These are phyloP conservation scores for Phenganax marumi DNA, from an alignment of 92 coral and sea anemone genomes.

Conservation along the genomic window DNA sequence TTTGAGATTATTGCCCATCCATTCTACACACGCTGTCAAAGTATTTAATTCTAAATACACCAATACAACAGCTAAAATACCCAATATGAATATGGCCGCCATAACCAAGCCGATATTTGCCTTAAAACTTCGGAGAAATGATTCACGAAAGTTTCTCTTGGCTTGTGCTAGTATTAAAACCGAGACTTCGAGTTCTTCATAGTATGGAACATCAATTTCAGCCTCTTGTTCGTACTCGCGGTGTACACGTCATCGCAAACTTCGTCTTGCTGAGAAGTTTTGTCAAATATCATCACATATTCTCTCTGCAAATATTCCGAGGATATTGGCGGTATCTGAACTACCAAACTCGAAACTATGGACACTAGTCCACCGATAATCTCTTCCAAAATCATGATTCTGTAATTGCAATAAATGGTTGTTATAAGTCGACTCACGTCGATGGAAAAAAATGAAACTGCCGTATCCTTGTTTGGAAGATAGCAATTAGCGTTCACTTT, in stretches of 20 bases:
- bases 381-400: not conserved
- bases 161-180: not conserved
- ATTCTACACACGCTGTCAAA: not conserved
- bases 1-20: not conserved
- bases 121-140: not conserved
- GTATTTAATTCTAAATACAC: not conserved
- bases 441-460: too few relatives aligned
- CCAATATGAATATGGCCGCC: not conserved
- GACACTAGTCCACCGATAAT: not conserved
- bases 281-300: not conserved
- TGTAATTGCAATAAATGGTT: too few relatives aligned
- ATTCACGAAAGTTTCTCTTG: not conserved
- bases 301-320: not conserved
- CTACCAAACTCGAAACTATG: not conserved
- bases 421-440: too few relatives aligned
- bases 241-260: not conserved
- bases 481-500: too few relatives aligned
- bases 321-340: not conserved
- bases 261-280: not conserved
- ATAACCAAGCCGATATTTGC: not conserved
- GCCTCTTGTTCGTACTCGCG: constrained; percentile 2
- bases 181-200: not conserved
- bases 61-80: not conserved
- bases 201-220: not conserved
- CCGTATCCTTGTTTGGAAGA: too few relatives aligned